Conservation (phyloP, 30 jellyfish, hydroid and myxozoan genomes). For the Chironex yamaguchii region DNA sequence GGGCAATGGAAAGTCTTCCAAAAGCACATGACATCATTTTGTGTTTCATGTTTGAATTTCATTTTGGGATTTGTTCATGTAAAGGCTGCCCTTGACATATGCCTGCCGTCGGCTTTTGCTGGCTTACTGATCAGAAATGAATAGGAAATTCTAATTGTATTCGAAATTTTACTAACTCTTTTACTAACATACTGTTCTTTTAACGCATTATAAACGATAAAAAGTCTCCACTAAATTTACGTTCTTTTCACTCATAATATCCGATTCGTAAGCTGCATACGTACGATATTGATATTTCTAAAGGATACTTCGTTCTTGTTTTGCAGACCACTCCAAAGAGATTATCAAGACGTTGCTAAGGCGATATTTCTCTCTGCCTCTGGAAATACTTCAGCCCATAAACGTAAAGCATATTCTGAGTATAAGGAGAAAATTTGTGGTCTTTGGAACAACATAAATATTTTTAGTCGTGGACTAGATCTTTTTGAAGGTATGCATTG, state of each 20-base stretch:
- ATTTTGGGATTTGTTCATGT: too few species aligned
- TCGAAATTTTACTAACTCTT: not conserved
- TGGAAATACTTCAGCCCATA: slow-evolving; percentile 35
- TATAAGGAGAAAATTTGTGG: slow-evolving; percentile 85
- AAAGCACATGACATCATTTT: too few species aligned
- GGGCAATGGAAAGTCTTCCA: too few species aligned
- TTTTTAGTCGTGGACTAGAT: slow-evolving; percentile 77
- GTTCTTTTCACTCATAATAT: not conserved
- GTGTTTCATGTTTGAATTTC: too few species aligned
- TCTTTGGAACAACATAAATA: slow-evolving; percentile 58
- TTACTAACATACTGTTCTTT: not conserved
- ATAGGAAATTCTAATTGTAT: too few species aligned
- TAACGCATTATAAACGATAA: too few species aligned
- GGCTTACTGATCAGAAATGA: too few species aligned
- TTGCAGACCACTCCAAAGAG: slow-evolving; percentile 74
- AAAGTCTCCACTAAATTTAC: too few species aligned
- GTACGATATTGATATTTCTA: too few species aligned
- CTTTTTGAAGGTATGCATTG: slow-evolving; percentile 67
- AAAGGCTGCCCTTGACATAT: too few species aligned
- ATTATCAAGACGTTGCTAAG: slow-evolving; percentile 85
- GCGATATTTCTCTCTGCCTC: slow-evolving; percentile 66
- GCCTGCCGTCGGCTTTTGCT: too few species aligned
- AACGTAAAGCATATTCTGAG: slow-evolving; percentile 74
- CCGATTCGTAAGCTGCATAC: too few species aligned
- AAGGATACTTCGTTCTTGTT: not conserved